Conservation (phyloP, 2,888 invertebrate genomes). For the Perdita meconis region DNA sequence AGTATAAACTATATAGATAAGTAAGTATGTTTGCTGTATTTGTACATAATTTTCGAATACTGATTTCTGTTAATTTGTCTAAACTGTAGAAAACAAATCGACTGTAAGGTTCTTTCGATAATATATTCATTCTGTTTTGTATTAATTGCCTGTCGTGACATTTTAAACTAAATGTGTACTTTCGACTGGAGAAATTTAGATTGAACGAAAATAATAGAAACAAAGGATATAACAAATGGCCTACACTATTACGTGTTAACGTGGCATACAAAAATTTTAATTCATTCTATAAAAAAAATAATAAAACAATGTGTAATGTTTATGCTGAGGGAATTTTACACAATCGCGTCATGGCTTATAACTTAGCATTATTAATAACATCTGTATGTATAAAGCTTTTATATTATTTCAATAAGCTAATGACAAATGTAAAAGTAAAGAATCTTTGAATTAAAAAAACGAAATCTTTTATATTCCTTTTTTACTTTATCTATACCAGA, state of each 20-base stretch:
- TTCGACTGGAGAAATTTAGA: conserved; percentile 27
- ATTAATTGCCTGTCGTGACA: conserved; percentile 7
- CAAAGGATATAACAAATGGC: conserved; percentile 40
- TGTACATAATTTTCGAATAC: conserved; percentile 54
- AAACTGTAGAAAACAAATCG: conserved; percentile 26
- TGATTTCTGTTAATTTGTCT: conserved; percentile 35
- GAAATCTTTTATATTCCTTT: conserved; percentile 68
- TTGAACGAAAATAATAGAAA: conserved; percentile 16
- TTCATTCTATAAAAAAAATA: conserved; percentile 45
- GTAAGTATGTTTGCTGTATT: conserved; percentile 29
- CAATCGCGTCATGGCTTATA: conserved; percentile 35
- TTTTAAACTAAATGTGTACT: conserved; percentile 22
- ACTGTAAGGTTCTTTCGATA: conserved; percentile 21
- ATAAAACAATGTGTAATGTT: conserved; percentile 42
- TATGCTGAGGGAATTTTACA: conserved; percentile 32
- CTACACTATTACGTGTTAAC: conserved; percentile 51
- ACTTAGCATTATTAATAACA: conserved; percentile 53
- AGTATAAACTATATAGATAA: conserved; percentile 34
- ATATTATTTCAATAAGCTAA: conserved; percentile 66
- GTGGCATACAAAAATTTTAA: conserved; percentile 35
- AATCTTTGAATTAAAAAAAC: conserved; percentile 70
- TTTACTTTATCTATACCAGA: conserved; percentile 19
- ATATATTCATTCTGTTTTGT: conserved; percentile 32
- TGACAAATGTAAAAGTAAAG: conserved; percentile 62
- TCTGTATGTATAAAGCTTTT: conserved; percentile 70